Evolutionary conservation across 2,797 vertebrate species (phyloP), one percentile per base, ranked within the genome.

Genomic region (Gobio occitaniae): DNA sequence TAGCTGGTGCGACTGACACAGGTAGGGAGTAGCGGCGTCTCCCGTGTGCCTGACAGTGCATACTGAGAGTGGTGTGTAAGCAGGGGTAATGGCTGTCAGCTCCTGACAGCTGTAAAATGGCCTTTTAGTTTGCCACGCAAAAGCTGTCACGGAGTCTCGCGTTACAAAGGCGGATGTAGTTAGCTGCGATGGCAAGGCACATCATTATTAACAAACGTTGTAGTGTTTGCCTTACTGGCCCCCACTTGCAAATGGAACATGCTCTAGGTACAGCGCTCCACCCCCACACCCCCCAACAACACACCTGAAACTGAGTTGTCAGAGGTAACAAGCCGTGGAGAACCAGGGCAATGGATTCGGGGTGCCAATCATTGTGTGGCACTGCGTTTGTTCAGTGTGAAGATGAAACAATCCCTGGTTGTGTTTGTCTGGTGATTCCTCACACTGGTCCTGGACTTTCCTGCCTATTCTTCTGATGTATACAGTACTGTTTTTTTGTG

Each of bases 81-180:
- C 80, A 76, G 94, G 95, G 95, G 95, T 96, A 95, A 96, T 96
- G 95, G 95, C 95, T 96, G 95, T 96, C 96, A 96, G 94, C 94
- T 92, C 93, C 94, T 96, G 91, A 92, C 90, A 91, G 89, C 89
- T 91, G 87, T 89, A 91, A 92, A 92, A 90, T 89, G 90, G 89
- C 90, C 90, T 91, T 90, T 90, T 89, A 90, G 89, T 90, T 91
- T 74, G 85, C 77, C 21, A 72, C 76, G 84, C 89, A 25, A 82
- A 87, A 80, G 89, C 91, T 92, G 91, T 92, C 91, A 91, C 63
- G 9, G 78, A 89, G 84, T 88, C 84, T 87, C 65, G 74, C 86
- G 63, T 86, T 86, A 78, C 65, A 82, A 88, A 82, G 84, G 88
- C 85, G 78, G 86, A 87, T 82, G 87, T 86, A 82, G 89, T 87